Evolutionary conservation across 1,140 invertebrate genomes (phyloP), one percentile per base, ranked within the genome.

Genomic region (Cylas formicarius): DNA sequence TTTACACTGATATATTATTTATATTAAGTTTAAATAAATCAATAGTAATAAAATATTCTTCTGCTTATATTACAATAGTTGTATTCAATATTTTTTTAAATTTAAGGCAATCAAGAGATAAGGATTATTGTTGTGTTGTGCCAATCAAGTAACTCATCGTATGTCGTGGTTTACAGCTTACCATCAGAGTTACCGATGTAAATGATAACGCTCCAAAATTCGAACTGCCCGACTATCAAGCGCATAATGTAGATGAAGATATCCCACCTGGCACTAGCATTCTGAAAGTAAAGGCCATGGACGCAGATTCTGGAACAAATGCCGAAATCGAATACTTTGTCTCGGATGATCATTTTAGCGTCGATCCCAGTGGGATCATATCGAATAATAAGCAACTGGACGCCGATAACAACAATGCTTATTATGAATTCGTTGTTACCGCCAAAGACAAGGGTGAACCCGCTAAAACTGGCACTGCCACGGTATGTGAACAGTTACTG

Each of bases 201-300:
- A 94, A 95, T 56, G 90, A 93, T 63, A 91, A 93, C 65, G 86
- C 87, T 3, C 90, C 91, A 0, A 92, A 93, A 65, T 95, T 95
- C 59, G 90, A 94, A 66, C 66, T 95, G 28, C 91, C 91, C 1
- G 90, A 95, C 67, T 95, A 95, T 63, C 90, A 95, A 70, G 89
- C 89, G 1, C 89, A 93, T 63, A 94, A 94, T 62, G 84, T 95
- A 3, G 88, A 93, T 58, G 91, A 95, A 71, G 90, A 95, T 60
- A 87, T 94, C 50, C 80, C 88, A 0, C 72, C 91, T 27, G 90
- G 54, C 28, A 91, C 89, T 0, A 90, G 83, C 33, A 92, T 94
- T 43, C 67, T 93, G 16, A 86, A 86, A 67, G 91, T 96, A 2
- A 91, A 90, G 64, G 91, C 90, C 0, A 92, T 87, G 67, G 91